These are phyloP conservation scores for Phengaris arion DNA, from an alignment of 2,888 invertebrate species.

Conservation along the genomic window DNA sequence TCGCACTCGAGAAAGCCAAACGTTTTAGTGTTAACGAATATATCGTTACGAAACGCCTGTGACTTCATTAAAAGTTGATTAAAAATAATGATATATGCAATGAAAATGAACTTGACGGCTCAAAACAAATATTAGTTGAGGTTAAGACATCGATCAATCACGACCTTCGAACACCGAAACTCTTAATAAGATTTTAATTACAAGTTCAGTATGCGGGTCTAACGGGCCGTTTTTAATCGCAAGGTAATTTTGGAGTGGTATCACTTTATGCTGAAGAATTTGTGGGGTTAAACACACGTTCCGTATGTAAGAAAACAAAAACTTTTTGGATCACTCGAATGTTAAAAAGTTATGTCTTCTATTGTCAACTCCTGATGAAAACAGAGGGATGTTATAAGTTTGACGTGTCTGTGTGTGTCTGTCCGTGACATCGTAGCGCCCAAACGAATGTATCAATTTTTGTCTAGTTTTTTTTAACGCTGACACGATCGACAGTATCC, in stretches of 20 bases:
- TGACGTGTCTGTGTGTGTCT: too few relatives aligned
- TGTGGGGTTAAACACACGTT: background rate
- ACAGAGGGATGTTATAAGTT: too few relatives aligned
- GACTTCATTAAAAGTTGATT: slow-evolving; percentile 40
- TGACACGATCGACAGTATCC: too few relatives aligned
- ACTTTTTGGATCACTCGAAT: too few relatives aligned
- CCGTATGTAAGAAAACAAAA: too few relatives aligned
- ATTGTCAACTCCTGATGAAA: too few relatives aligned
- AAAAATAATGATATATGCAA: slow-evolving; percentile 51
- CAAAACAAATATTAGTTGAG: slow-evolving; percentile 60
- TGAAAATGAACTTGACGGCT: slow-evolving; percentile 62
- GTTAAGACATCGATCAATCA: slow-evolving; percentile 67
- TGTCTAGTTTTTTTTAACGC: too few relatives aligned
- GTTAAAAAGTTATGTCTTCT: too few relatives aligned
- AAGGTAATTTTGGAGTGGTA: slow-evolving; percentile 5
- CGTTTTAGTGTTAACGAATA: slow-evolving; percentile 16
- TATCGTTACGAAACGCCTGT: slow-evolving; percentile 19
- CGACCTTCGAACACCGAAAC: slow-evolving; percentile 46
- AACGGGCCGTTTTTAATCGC: slow-evolving; percentile 23
- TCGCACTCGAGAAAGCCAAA: background rate
- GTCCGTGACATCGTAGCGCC: too few relatives aligned
- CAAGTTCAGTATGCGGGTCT: slow-evolving; percentile 2
- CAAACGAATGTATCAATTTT: too few relatives aligned
- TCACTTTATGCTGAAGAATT: background rate
- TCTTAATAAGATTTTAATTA: slow-evolving; percentile 29